A percentile compares a stretch with the other conserved stretches of the same genome.
These are phyloP conservation scores for Forbesichthys papilliferus DNA, from an alignment of 2,113 vertebrate species.

Conservation along the genomic window DNA sequence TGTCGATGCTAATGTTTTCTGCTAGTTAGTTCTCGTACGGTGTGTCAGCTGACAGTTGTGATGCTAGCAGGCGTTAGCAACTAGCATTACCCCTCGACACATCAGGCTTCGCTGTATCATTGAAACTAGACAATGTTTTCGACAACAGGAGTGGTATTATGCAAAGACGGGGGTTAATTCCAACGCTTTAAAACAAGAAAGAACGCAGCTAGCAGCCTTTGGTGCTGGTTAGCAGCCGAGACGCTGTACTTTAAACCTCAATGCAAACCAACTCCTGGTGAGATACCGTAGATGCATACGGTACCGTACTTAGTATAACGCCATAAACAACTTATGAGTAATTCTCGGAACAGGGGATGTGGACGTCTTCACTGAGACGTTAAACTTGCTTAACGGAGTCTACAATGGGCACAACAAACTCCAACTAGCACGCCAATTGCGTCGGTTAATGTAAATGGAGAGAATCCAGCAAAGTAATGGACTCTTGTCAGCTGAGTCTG, in stretches of 20 bases:
- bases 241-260: slow-evolving; percentile 4
- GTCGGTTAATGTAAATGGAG: slow-evolving; percentile 66
- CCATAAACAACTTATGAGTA: too few relatives aligned
- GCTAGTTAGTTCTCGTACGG: slow-evolving; percentile 9
- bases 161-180: not conserved
- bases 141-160: not conserved
- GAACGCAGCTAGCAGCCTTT: not conserved
- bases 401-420: too few relatives aligned
- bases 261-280: slow-evolving; percentile 14
- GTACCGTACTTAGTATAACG: too few relatives aligned
- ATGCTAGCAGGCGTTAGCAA: slow-evolving; percentile 45
- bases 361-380: too few relatives aligned
- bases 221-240: slow-evolving; percentile 13
- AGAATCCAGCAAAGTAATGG: slow-evolving; percentile 71
- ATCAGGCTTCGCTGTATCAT: too few relatives aligned
- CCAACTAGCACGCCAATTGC: not conserved
- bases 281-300: too few relatives aligned
- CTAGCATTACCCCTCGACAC: not conserved
- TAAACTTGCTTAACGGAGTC: too few relatives aligned
- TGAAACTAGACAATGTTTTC: too few relatives aligned
- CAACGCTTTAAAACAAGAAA: not conserved
- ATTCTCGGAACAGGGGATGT: too few relatives aligned
- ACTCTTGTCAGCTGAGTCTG: slow-evolving; percentile 60
- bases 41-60: slow-evolving; percentile 63
- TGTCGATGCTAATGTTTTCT: slow-evolving; percentile 26